Conservation (phyloP, 2,113 vertebrate species). For the Gambusia affinis region DNA sequence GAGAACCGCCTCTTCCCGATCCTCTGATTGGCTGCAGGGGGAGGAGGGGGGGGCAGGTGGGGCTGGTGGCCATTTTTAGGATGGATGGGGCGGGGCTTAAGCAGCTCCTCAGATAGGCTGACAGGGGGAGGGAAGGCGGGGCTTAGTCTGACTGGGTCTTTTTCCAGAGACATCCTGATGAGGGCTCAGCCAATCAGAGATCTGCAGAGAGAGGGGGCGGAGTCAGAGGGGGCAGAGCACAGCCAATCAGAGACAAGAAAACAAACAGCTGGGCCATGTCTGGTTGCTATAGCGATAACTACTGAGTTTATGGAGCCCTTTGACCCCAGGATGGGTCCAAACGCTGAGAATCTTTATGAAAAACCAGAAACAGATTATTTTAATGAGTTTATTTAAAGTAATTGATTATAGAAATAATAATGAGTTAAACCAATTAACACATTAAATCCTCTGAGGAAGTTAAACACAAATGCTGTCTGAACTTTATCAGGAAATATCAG, state of each 20-base stretch:
- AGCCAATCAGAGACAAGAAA: neutral
- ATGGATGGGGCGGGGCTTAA: conserved; percentile 43
- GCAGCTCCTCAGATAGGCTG: conserved; percentile 51
- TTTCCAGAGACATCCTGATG: conserved; percentile 75
- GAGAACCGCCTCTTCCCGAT: conserved; percentile 85
- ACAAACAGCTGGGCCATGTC: no score
- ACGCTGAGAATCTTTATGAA: no score
- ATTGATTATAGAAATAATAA: no score
- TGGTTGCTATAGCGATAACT: no score
- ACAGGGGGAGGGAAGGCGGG: conserved; percentile 27
- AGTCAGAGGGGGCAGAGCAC: neutral
- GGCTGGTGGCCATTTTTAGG: conserved; percentile 82
- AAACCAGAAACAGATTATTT: no score
- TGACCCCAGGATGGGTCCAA: no score
- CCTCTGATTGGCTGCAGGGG: conserved; percentile 55
- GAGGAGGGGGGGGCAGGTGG: conserved; percentile 14
- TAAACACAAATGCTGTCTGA: no score
- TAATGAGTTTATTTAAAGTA: no score
- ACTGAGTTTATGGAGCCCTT: no score
- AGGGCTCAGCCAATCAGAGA: conserved; percentile 59
- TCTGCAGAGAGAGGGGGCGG: conserved; percentile 18
- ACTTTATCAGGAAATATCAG: no score
- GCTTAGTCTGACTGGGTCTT: conserved; percentile 52
- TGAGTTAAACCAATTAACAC: no score
- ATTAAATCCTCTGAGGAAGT: no score